Base-by-base conservation (phyloP, 1,140 invertebrate species). In the Stegodyphus mimosarum region DNA sequence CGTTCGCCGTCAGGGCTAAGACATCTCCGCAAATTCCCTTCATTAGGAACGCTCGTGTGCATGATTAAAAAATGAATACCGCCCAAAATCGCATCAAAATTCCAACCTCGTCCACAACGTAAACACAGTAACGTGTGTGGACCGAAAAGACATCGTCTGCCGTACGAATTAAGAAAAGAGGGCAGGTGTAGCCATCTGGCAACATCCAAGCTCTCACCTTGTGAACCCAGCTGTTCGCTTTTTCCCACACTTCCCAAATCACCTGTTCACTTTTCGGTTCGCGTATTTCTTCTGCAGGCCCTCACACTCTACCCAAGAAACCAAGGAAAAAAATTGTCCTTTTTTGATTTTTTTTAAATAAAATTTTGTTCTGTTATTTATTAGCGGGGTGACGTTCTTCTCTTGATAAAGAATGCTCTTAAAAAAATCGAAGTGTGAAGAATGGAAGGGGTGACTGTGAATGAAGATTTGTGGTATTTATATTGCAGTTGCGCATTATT, bases 151-250 rank as follows among this genome's bases (percentile, higher is more conserved):
- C 55, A 60, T 60, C 55, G 9, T 15, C 33, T 33, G 33, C 33
- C 1, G 33, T 33, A 33, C 33, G 33, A 60, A 60, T 9, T 60
- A 11, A 60, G 15, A 15, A 60, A 60, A 60, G 55, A 60, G 55
- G 55, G 55, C 55, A 60, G 55, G 55, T 60, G 55, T 60, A 60
- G 55, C 1, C 55, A 60, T 60, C 55, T 60, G 55, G 55, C 55
- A 11, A 15, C 55, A 60, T 60, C 55, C 55, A 60, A 60, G 55
- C 55, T 60, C 9, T 60, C 55, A 60, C 55, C 55, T 60, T 60
- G 55, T 60, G 55, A 60, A 60, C 55, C 55, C 55, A 60, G 55
- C 55, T 60, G 55, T 60, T 60, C 55, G 55, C 55, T 60, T 60
- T 60, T 60, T 60, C 55, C 55, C 55, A 60, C 55, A 60, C 55